Evolutionary conservation across 2,113 vertebrate species (phyloP).

Genomic region (Lathamus discolor): DNA sequence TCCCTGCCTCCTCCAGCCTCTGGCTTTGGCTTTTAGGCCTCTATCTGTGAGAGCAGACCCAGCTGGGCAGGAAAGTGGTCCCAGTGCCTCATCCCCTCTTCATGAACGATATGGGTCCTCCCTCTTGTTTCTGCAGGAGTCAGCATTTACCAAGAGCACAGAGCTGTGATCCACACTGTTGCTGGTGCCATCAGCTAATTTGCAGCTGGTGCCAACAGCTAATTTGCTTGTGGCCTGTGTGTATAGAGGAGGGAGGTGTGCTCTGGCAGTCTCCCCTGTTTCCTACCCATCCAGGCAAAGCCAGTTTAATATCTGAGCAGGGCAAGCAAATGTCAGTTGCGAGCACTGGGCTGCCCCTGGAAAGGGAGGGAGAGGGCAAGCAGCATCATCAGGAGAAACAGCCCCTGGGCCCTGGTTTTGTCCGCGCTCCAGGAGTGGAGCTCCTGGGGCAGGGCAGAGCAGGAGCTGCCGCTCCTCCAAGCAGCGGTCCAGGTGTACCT

Average conservation of each 20-base stretch:
- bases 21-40: not conserved
- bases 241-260: not conserved
- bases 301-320: not conserved
- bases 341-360: not conserved
- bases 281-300: not conserved
- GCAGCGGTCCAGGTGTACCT: rapidly evolving
- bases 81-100: not conserved
- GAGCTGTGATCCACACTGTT: not conserved
- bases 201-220: not conserved
- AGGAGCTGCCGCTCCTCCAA: not conserved
- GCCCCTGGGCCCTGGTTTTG: not conserved
- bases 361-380: not conserved
- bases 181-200: not conserved
- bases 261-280: not conserved
- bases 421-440: rapidly evolving
- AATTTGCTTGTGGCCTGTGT: not conserved
- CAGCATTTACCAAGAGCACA: not conserved
- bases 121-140: not conserved
- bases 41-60: not conserved
- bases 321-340: not conserved
- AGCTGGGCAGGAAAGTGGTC: not conserved
- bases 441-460: not conserved
- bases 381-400: not conserved
- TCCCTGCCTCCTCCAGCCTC: not conserved
- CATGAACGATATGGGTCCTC: not conserved